Evolutionary conservation across 2,797 vertebrate genomes (phyloP).

Genomic region (Sebastes vulpes): DNA sequence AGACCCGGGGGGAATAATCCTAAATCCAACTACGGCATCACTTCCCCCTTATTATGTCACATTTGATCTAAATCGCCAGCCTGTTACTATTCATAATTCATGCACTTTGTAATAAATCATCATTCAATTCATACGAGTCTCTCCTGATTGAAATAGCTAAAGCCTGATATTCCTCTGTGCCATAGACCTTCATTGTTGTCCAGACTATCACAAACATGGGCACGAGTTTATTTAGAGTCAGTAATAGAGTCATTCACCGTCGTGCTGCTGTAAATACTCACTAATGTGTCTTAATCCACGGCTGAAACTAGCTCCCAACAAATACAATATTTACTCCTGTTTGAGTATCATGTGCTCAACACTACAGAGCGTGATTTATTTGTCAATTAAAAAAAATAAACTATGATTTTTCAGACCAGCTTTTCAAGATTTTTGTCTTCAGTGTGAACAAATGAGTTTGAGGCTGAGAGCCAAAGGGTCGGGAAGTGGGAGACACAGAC

Average conservation of each 20-base stretch:
- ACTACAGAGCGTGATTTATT: background rate
- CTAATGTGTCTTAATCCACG: background rate
- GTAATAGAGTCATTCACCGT: too few relatives aligned
- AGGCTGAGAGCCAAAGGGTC: background rate
- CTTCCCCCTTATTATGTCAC: too few relatives aligned
- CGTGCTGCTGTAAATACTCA: background rate
- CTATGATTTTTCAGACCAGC: background rate
- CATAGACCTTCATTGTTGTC: background rate
- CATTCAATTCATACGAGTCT: too few relatives aligned
- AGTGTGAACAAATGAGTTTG: background rate
- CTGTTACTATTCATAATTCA: too few relatives aligned
- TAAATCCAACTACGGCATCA: too few relatives aligned
- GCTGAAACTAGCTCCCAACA: background rate
- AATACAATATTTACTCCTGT: background rate
- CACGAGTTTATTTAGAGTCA: background rate
- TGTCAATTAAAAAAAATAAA: background rate
- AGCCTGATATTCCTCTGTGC: background rate
- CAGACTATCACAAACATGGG: background rate
- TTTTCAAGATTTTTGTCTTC: background rate
- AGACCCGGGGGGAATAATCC: too few relatives aligned
- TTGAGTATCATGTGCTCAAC: background rate
- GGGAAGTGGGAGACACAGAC: background rate
- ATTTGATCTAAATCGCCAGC: accelerated
- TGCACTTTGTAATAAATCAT: too few relatives aligned
- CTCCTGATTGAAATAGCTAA: background rate